phyloP scores from a whole-genome alignment of 2,113 vertebrate species.

The Zapus hudsonius region DNA sequence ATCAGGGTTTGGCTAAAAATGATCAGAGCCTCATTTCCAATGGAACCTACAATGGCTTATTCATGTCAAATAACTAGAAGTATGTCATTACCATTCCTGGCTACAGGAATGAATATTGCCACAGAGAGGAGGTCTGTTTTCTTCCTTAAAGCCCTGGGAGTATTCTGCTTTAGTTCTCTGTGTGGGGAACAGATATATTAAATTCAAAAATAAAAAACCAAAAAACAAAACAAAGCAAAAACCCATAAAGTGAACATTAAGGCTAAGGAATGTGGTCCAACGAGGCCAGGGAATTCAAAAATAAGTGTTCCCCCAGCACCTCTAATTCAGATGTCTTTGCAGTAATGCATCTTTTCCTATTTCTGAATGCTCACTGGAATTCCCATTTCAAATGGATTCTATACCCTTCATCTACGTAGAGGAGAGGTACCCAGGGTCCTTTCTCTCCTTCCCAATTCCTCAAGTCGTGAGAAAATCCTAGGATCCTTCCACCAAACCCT shows the following conservation, averaged over 20 bases:
- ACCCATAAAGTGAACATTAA: slow-evolving; percentile 66
- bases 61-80: slow-evolving; percentile 64
- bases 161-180: slow-evolving; percentile 68
- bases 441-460: slow-evolving; percentile 6
- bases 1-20: slow-evolving; percentile 40
- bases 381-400: background rate
- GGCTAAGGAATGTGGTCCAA: slow-evolving; percentile 69
- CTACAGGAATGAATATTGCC: slow-evolving; percentile 60
- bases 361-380: slow-evolving; percentile 50
- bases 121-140: slow-evolving; percentile 81
- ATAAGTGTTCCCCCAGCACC: slow-evolving; percentile 66
- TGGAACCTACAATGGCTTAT: slow-evolving; percentile 55
- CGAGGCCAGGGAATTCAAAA: slow-evolving; percentile 73
- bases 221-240: no score
- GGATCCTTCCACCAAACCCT: slow-evolving; percentile 27
- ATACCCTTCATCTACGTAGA: slow-evolving; percentile 1
- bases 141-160: slow-evolving; percentile 75
- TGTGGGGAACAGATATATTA: slow-evolving; percentile 62
- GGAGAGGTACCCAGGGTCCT: background rate
- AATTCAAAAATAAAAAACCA: slow-evolving; percentile 58
- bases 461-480: slow-evolving; percentile 64
- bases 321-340: slow-evolving; percentile 49
- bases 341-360: slow-evolving; percentile 50
- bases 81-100: slow-evolving; percentile 48
- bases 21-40: slow-evolving; percentile 42